These are phyloP conservation scores for Spea multiplicata DNA, from an alignment of 2,113 vertebrate genomes.

Conservation along the genomic window DNA sequence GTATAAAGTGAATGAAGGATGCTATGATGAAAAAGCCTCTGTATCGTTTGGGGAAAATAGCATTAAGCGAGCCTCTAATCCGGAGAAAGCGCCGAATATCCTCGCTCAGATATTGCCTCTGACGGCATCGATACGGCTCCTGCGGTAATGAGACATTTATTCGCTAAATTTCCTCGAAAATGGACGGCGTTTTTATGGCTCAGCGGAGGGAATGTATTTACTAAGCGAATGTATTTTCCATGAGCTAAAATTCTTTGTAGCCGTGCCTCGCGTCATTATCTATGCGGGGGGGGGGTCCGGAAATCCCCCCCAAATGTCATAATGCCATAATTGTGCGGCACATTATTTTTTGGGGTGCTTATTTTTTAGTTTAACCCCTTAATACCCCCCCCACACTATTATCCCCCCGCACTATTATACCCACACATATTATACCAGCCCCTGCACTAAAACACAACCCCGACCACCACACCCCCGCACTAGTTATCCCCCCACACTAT, in stretches of 20 bases:
- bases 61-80: conserved; percentile 14
- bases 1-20: neutral
- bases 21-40: neutral
- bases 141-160: conserved; percentile 34
- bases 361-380: too few relatives aligned
- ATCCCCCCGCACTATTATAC: too few relatives aligned
- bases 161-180: conserved; percentile 13
- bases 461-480: too few relatives aligned
- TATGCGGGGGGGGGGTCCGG: too few relatives aligned
- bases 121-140: neutral
- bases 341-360: too few relatives aligned
- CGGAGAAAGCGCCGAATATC: neutral
- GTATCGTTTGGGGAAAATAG: conserved; percentile 1
- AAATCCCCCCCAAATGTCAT: too few relatives aligned
- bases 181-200: conserved; percentile 16
- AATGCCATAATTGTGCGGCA: too few relatives aligned
- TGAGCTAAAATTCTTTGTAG: neutral
- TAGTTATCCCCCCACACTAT: too few relatives aligned
- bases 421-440: too few relatives aligned
- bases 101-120: neutral
- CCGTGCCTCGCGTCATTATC: too few relatives aligned
- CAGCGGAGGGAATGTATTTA: conserved; percentile 24
- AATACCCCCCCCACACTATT: too few relatives aligned
- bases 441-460: too few relatives aligned
- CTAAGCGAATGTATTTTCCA: neutral